Base-by-base conservation (phyloP, 2,888 invertebrate species). In the Eilema griseolum region DNA sequence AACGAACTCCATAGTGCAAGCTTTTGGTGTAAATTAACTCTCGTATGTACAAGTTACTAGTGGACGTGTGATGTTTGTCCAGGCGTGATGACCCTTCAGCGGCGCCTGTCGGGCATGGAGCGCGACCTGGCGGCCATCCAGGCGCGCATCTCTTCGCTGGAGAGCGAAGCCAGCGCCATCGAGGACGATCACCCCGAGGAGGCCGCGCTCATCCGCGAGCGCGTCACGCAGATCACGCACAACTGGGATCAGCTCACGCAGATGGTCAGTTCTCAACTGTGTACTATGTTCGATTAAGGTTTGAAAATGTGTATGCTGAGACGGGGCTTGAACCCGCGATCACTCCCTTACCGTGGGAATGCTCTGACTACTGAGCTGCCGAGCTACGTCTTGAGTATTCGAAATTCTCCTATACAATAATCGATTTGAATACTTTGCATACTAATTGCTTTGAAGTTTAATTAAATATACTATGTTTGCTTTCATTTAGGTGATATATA, bases 41-140 rank as follows among this genome's bases (percentile, higher is more conserved):
- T n/a, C 7, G 20, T 0, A 52, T n/a, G 10, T 10, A 26, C 2
- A 26, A 31, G 28, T 8, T 3, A 61, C 2, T 46, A 62, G 10
- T 64, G n/a, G 10, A 24, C 14, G 31, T 28, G 16, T 28, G 26
- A 20, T 52, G 46, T n/a, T 31, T 37, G 8, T n/a, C 2, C 41
- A 95, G 95, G 98, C 83, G 99, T 99, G 61, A 99, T 99, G 99
- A 99, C 99, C 0, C 96, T 99, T 52, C 98, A 99, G 92, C 97
- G 99, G 70, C 97, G 99, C 68, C 96, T 99, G 52, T 98, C 99
- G 81, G 99, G 99, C 77, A 99, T 99, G 99, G 99, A 99, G 95
- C 97, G 99, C 73, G 99, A 99, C 93, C 95, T 99, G 83, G 99
- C 99, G 62, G 99, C 99, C 57, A 99, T 99, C 82, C 99, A 99